Evolutionary conservation across 2,888 invertebrate genomes (phyloP).

Genomic region (Volucella bombylans): DNA sequence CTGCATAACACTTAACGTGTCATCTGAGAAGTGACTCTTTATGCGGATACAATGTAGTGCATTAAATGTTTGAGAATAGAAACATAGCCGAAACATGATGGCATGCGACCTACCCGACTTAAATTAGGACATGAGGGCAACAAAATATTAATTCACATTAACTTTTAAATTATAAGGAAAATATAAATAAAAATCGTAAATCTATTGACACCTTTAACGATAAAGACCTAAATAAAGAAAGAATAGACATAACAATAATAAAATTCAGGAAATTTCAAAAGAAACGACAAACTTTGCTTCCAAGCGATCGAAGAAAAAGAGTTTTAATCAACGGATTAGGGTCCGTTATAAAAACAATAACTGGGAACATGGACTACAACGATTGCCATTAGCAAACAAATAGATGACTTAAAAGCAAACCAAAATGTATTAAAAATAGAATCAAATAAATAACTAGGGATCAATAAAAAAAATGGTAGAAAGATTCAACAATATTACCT

Average conservation of each 20-base stretch:
- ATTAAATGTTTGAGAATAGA: no score
- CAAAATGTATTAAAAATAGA: background rate
- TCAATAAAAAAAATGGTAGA: constrained; percentile 12
- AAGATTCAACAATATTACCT: background rate
- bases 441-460: background rate
- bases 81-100: no score
- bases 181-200: background rate
- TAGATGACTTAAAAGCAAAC: background rate
- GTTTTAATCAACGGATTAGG: background rate
- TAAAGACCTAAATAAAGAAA: background rate
- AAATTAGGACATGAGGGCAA: background rate
- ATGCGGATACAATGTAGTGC: no score
- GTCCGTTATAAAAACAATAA: constrained; percentile 2
- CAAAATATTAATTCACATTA: constrained; percentile 1
- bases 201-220: background rate
- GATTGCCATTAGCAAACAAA: constrained; percentile 9
- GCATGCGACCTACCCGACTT: background rate
- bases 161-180: background rate
- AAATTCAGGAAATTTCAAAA: background rate
- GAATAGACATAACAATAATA: background rate
- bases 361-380: constrained; percentile 1
- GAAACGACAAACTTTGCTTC: background rate
- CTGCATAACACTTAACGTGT: no score
- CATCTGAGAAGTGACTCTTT: no score
- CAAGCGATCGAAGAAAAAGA: background rate